A percentile compares a stretch with the other conserved stretches of the same genome.
Evolutionary conservation across 2,797 vertebrate species (phyloP).

Genomic region (Macrochelys suwanniensis): DNA sequence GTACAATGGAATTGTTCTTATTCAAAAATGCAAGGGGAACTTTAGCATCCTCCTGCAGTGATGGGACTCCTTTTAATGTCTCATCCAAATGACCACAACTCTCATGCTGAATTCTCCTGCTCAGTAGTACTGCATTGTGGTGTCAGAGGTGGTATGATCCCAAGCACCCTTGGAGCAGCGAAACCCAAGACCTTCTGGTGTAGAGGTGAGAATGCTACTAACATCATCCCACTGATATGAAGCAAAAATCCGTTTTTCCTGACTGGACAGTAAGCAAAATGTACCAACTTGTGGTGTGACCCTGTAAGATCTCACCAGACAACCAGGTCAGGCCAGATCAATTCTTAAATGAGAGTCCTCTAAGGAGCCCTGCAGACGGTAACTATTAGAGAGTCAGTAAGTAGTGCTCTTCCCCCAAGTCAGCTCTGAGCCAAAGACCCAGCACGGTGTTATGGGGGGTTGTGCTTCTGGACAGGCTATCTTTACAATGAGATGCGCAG

Average conservation of each 20-base stretch:
- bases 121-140: background rate
- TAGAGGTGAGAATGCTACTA: background rate
- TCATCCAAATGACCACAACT: background rate
- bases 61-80: background rate
- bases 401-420: background rate
- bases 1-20: too few species aligned
- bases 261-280: too few species aligned
- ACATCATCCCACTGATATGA: background rate
- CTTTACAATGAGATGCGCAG: accelerated
- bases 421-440: background rate
- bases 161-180: background rate
- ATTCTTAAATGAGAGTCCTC: background rate
- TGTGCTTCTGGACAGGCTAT: background rate
- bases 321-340: background rate
- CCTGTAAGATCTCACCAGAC: background rate
- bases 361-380: background rate
- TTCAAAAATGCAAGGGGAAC: background rate
- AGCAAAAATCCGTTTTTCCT: background rate
- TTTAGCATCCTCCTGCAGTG: background rate
- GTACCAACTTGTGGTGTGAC: background rate
- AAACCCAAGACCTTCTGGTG: background rate
- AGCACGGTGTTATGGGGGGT: background rate
- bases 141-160: background rate
- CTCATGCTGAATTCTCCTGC: background rate
- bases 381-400: background rate